A percentile compares a stretch with the other conserved stretches of the same genome.
phyloP scores from a whole-genome alignment of 2,888 invertebrate genomes.

The Agapostemon virescens region DNA sequence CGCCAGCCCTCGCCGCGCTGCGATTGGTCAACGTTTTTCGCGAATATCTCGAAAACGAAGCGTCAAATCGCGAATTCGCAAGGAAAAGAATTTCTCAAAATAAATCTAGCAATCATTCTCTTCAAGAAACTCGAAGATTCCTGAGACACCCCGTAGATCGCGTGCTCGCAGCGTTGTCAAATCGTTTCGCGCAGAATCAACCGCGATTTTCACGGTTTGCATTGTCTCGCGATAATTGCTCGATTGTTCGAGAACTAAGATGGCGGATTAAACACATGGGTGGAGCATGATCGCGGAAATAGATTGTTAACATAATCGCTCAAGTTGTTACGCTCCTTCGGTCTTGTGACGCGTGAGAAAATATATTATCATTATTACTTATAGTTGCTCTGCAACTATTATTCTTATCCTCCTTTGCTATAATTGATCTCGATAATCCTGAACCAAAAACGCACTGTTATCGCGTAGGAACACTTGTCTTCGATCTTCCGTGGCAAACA shows the following conservation, averaged over 20 bases:
- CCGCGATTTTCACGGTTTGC: constrained; percentile 29
- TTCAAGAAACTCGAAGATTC: too few relatives aligned
- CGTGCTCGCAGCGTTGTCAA: not conserved
- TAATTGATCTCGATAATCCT: too few relatives aligned
- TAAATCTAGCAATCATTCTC: too few relatives aligned
- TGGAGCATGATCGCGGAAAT: constrained; percentile 50
- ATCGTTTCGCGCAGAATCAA: constrained; percentile 19
- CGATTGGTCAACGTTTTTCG: too few relatives aligned
- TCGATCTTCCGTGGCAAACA: not conserved
- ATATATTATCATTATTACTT: not conserved
- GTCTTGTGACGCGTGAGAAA: constrained; percentile 21
- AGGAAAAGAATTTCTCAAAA: too few relatives aligned
- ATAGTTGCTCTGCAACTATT: constrained; percentile 20
- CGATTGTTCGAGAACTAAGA: constrained; percentile 42
- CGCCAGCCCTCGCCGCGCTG: too few relatives aligned
- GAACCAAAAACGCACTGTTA: not conserved
- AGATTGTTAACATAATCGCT: constrained; percentile 55
- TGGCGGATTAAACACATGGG: constrained; percentile 28
- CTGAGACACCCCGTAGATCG: too few relatives aligned
- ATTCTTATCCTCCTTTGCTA: not conserved
- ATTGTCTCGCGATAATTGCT: constrained; percentile 36
- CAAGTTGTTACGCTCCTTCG: constrained; percentile 41
- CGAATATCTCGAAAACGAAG: too few relatives aligned
- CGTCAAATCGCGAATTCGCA: too few relatives aligned
- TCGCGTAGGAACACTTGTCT: not conserved